phyloP scores from a whole-genome alignment of 2,888 invertebrate genomes.

The Rhagium mordax region DNA sequence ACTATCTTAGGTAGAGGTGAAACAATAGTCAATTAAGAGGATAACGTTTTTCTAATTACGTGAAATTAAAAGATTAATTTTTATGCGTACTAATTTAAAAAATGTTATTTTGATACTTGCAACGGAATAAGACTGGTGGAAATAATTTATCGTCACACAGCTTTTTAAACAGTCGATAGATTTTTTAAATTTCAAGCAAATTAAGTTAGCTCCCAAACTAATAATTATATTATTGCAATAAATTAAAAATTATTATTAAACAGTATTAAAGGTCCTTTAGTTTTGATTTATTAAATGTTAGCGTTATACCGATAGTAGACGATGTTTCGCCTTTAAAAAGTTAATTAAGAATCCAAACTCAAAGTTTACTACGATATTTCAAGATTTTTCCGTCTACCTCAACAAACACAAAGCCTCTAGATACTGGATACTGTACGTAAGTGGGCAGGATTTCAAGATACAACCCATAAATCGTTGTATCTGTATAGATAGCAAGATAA shows the following conservation, averaged over 20 bases:
- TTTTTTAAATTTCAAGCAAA: too few relatives aligned
- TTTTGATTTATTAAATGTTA: too few relatives aligned
- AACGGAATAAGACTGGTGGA: too few relatives aligned
- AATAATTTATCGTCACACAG: too few relatives aligned
- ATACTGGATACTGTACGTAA: slow-evolving; percentile 13
- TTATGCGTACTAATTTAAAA: background rate
- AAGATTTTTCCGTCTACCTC: background rate
- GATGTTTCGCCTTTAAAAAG: background rate
- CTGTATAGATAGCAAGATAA: slow-evolving; percentile 23
- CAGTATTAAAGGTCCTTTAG: too few relatives aligned
- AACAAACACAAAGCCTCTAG: background rate
- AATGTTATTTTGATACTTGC: too few relatives aligned
- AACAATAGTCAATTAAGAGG: background rate
- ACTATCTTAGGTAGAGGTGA: background rate
- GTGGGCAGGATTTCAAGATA: background rate
- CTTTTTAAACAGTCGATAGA: too few relatives aligned
- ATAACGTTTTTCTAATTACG: background rate
- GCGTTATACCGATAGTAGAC: too few relatives aligned
- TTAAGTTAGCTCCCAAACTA: too few relatives aligned
- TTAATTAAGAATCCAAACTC: background rate
- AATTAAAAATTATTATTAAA: too few relatives aligned
- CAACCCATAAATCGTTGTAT: slow-evolving; percentile 21
- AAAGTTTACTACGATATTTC: background rate
- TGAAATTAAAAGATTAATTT: background rate
- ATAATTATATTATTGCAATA: too few relatives aligned